These are phyloP conservation scores for Rhinoptilus africanus DNA, from an alignment of 2,113 vertebrate genomes.

Conservation along the genomic window DNA sequence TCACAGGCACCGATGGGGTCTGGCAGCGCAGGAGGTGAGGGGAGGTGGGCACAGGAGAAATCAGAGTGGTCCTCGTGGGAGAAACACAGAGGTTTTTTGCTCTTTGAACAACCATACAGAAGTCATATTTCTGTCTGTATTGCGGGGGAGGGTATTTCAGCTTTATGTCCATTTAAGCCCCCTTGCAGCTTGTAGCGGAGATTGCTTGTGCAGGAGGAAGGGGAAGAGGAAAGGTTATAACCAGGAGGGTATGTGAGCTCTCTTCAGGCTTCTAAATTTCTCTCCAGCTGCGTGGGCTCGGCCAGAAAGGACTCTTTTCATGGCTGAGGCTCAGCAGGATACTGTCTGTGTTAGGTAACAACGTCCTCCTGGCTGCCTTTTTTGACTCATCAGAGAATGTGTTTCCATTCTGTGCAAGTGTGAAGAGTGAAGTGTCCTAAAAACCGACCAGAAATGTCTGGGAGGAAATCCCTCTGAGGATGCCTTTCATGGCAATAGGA, in stretches of 20 bases:
- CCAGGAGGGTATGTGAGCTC: background rate
- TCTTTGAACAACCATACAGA: background rate
- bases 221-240: background rate
- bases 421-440: background rate
- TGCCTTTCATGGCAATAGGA: background rate
- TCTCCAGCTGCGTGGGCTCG: background rate
- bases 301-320: background rate
- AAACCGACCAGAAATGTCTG: background rate
- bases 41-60: background rate
- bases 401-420: background rate
- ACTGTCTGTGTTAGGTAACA: background rate
- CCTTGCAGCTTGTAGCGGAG: background rate
- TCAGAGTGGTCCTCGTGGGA: background rate
- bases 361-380: background rate
- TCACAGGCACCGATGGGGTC: accelerated
- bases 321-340: background rate
- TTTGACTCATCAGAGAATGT: accelerated
- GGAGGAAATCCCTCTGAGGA: background rate
- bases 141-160: background rate
- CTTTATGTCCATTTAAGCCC: background rate
- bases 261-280: background rate
- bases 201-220: background rate
- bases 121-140: background rate
- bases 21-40: background rate
- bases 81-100: background rate